A percentile compares a stretch with the other conserved stretches of the same genome.
These are phyloP conservation scores for Tenebrosternarchus preto DNA, from an alignment of 2,113 vertebrate species.

Conservation along the genomic window DNA sequence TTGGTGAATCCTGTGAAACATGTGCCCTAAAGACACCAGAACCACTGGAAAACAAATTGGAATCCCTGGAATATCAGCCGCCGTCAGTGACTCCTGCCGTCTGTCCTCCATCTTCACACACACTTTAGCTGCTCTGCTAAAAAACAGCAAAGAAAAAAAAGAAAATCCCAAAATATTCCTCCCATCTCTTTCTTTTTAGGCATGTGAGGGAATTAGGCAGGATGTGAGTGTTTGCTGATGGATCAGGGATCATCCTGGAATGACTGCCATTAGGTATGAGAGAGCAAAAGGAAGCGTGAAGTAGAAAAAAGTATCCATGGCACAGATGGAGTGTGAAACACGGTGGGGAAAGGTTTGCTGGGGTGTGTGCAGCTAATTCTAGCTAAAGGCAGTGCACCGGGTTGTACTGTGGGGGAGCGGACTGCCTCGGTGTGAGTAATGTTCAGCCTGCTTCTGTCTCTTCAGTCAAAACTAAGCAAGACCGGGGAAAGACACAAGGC, in stretches of 20 bases:
- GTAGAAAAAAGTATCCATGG: background rate
- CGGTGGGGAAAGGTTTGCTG: background rate
- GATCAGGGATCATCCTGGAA: slow-evolving; percentile 26
- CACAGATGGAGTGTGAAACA: background rate
- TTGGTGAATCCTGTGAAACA: background rate
- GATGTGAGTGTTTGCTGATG: slow-evolving; percentile 31
- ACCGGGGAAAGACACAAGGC: background rate
- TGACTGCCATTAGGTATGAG: background rate
- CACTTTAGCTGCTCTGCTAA: background rate
- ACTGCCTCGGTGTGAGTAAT: background rate
- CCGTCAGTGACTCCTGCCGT: background rate
- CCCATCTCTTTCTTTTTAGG: slow-evolving; percentile 13
- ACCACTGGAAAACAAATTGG: background rate
- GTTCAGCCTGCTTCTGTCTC: slow-evolving; percentile 19
- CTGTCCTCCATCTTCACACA: background rate
- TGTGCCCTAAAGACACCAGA: background rate
- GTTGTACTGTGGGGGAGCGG: background rate
- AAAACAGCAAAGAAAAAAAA: background rate
- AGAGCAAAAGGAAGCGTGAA: background rate
- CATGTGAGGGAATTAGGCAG: slow-evolving; percentile 13
- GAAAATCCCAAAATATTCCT: background rate
- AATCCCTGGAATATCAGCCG: slow-evolving; percentile 8
- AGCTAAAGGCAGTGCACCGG: background rate
- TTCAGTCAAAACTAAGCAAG: slow-evolving; percentile 1
- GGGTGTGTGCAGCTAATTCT: background rate